Base-by-base conservation (phyloP, 2,888 invertebrate species). In the Drosophila sordidapex region DNA sequence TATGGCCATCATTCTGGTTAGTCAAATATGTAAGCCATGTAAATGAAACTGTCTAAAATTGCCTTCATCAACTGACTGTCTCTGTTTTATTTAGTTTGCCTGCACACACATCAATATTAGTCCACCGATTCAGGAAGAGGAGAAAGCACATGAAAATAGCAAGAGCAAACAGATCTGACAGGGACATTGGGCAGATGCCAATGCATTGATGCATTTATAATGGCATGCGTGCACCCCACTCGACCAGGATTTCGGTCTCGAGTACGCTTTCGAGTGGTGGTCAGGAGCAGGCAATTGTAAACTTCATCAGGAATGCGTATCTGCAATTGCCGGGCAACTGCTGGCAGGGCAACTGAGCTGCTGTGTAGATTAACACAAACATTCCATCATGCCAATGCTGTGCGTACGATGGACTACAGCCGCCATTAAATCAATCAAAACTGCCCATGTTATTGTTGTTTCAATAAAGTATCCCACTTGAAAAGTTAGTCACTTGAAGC, bases 141-240 rank as follows among this genome's bases (percentile, higher is more conserved):
- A 40, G 29, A 60, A 43, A 59, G 54, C 38, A 64, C 36, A 43
- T 51, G 38, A 13, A 11, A 49, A 48, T 27, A 40, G 27, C 56
- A 29, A 72, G 51, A 58, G 51, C 48, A 60, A 60, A 64, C n/a
- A 54, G 66, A 43, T 58, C 29, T 27, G 33, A 52, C 88, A 76
- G 79, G 82, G 82, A 74, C 90, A 87, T 79, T 79, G 85, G 73
- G 49, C 74, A 67, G 70, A 73, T 75, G 68, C 36, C 71, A 74
- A 71, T 74, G 88, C 75, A 70, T 53, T 68, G 83, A 88, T 88
- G 84, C 89, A 88, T 85, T 69, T 40, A 56, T 70, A 83, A 85
- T 83, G 89, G 74, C 36, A 69, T 56, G 65, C 70, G 56, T 73
- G 69, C 62, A 46, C 36, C 38, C 46, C 58, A 29, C 15, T 54